Evolutionary conservation across 2,113 vertebrate genomes (phyloP), one percentile per base, ranked within the genome.

Genomic region (Puntigrus tetrazona): DNA sequence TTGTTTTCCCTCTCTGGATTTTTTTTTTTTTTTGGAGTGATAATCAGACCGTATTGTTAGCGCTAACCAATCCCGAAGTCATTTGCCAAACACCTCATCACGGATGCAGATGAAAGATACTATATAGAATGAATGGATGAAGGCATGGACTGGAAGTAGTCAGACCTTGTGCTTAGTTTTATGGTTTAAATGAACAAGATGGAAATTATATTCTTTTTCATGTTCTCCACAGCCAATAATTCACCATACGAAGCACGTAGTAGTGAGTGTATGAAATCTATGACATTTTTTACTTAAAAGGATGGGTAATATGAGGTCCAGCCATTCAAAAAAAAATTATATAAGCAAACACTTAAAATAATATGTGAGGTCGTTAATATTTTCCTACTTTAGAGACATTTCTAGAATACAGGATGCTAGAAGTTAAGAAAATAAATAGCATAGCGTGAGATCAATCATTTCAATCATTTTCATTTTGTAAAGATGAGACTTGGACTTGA

Each of bases 31-130:
- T 70, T 76, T 52, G 13, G 59, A 81, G 75, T 75, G 8, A 36
- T 31, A 75, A 61, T 87, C 38, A 76, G 81, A 75, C 67, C 55
- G 59, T 78, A 85, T 78, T 85, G 82, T 85, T 86, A 70, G 70
- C 74, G 69, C 70, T 79, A 59, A 88, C 82, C 55, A 82, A 84
- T 86, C 69, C 25, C 43, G n/a, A 65, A 84, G 52, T 87, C 16
- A 55, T 85, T 83, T 34, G 31, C n/a, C 22, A n/a, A 78, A 83
- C 43, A n/a, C 7, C 14, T 27, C 47, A 43, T 67, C 27, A 14
- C 74, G 67, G 55, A 75, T 83, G 45, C 74, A 84, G 80, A 83
- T 78, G 16, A 38, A 50, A 38, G 18, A 45, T 36, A 36, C 31
- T 22, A 7, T 34, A 20, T 36, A 36, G 63, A 36, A 36, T 34